Percentiles rank a stretch among this genome's conserved stretches.
These are phyloP conservation scores for Creontiades dilutus DNA, from an alignment of 2,888 invertebrate species.

Conservation along the genomic window DNA sequence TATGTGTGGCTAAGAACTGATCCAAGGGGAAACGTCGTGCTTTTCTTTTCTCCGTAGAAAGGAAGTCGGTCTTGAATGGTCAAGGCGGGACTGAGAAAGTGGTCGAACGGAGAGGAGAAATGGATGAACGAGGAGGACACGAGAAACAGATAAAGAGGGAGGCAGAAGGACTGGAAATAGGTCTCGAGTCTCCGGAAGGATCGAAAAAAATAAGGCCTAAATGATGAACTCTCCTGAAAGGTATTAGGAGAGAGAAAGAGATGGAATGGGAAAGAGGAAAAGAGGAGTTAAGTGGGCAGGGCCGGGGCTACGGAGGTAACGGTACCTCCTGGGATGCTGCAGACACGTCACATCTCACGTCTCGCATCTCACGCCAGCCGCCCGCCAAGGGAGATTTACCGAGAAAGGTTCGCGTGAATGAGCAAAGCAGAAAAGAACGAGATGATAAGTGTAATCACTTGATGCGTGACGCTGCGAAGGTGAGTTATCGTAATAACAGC, in stretches of 20 bases:
- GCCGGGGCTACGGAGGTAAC: constrained; percentile 9
- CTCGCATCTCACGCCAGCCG: constrained; percentile 7
- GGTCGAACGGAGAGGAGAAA: background rate
- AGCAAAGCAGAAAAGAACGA: too few species aligned
- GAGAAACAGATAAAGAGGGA: background rate
- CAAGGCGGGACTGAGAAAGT: background rate
- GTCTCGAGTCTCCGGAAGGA: constrained; percentile 19
- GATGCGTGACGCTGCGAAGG: too few species aligned
- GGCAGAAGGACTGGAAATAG: background rate
- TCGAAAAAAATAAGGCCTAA: constrained; percentile 38
- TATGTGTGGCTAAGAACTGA: too few species aligned
- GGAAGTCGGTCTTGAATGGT: background rate
- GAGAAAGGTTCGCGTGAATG: background rate
- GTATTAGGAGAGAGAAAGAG: background rate
- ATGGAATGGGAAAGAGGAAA: background rate
- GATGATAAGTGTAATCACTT: too few species aligned
- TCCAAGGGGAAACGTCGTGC: too few species aligned
- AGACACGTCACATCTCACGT: constrained; percentile 3
- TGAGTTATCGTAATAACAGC: too few species aligned
- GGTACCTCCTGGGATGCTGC: background rate
- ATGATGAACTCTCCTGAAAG: constrained; percentile 3
- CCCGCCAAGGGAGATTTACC: background rate
- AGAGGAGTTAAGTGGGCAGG: background rate
- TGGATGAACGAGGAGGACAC: background rate
- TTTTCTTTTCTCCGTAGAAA: background rate